Conservation (phyloP, 2,113 vertebrate species). For the Galeopterus variegatus region DNA sequence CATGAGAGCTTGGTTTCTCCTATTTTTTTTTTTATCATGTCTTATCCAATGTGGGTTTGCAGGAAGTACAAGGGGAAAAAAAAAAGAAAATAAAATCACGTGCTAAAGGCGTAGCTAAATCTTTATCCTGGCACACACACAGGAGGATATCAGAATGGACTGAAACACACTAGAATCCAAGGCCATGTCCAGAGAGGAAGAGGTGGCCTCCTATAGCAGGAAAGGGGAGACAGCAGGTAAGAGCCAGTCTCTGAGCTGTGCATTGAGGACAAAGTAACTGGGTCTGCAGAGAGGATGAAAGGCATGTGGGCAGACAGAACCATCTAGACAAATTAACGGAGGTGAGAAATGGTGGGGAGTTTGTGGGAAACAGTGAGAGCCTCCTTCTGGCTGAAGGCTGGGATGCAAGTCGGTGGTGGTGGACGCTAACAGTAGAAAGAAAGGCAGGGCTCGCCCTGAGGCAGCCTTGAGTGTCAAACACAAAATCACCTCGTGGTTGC, state of each 20-base stretch:
- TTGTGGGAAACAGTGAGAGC: rapidly evolving
- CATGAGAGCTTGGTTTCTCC: background rate
- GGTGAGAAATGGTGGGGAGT: background rate
- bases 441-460: background rate
- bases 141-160: background rate
- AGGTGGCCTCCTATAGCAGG: background rate
- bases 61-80: background rate
- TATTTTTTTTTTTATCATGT: background rate
- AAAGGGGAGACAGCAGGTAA: background rate
- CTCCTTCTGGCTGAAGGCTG: background rate
- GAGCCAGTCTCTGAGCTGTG: background rate
- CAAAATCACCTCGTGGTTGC: background rate
- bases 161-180: background rate
- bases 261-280: background rate
- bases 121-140: background rate
- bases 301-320: background rate
- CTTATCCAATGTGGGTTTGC: too few species aligned
- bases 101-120: background rate
- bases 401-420: background rate
- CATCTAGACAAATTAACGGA: background rate
- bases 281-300: background rate
- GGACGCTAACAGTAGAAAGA: background rate
- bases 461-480: background rate
- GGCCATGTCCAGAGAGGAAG: background rate
- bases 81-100: rapidly evolving